These are phyloP conservation scores for Carpatolechia fugitivella DNA, from an alignment of 2,888 invertebrate genomes.

Conservation along the genomic window DNA sequence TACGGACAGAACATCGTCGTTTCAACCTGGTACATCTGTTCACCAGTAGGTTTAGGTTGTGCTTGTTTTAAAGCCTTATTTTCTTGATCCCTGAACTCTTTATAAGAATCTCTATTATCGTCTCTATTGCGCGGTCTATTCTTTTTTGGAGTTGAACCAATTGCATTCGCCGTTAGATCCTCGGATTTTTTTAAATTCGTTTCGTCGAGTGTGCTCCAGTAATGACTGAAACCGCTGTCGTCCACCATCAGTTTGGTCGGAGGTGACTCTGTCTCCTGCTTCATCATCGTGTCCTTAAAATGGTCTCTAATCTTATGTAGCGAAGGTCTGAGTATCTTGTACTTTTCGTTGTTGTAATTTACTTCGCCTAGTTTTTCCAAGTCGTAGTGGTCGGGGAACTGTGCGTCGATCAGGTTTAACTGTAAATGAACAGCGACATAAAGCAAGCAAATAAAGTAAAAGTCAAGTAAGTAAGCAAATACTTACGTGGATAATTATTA, in stretches of 20 bases:
- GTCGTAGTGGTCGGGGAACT: conserved; percentile 1
- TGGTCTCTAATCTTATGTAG: not conserved
- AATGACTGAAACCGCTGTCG: not conserved
- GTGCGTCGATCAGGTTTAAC: not conserved
- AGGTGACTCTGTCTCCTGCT: not conserved
- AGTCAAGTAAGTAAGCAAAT: no score
- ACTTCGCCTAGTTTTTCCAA: not conserved
- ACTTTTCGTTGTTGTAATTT: not conserved
- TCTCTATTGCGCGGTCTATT: not conserved
- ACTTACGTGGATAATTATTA: no score
- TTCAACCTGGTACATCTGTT: not conserved
- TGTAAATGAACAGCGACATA: not conserved
- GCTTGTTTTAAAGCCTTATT: not conserved
- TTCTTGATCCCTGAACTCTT: not conserved
- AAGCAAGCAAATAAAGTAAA: not conserved
- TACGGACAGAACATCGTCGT: not conserved
- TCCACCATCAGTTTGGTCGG: not conserved
- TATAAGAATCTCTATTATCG: no score
- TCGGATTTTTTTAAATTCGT: not conserved
- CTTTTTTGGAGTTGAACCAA: not conserved
- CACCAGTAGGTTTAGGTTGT: not conserved
- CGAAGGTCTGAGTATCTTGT: not conserved
- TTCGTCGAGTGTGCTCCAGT: not conserved
- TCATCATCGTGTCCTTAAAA: not conserved
- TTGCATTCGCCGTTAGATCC: not conserved